phyloP scores from a whole-genome alignment of 2,113 vertebrate genomes.

The Phrynocephalus versicolor region DNA sequence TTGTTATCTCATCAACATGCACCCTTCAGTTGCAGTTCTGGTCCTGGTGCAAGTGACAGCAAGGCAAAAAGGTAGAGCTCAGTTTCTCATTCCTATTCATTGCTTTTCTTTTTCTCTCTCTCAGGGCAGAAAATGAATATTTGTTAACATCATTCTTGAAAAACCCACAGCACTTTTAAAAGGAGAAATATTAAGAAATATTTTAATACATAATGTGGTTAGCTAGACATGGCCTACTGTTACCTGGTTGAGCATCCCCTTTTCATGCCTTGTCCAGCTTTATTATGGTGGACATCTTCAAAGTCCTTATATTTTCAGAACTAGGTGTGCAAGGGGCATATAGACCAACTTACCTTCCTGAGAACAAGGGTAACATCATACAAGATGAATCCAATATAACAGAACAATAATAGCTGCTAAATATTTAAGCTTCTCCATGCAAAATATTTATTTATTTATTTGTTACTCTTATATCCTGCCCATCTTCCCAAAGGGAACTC shows the following conservation, averaged over 20 bases:
- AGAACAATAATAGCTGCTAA: slow-evolving; percentile 50
- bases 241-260: slow-evolving; percentile 4
- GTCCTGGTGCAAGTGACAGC: slow-evolving; percentile 42
- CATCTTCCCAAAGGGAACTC: no score
- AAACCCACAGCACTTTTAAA: slow-evolving; percentile 6
- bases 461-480: no score
- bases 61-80: not conserved
- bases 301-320: slow-evolving; percentile 22
- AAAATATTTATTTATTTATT: no score
- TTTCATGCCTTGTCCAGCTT: not conserved
- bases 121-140: not conserved
- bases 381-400: slow-evolving; percentile 1
- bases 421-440: slow-evolving; percentile 40
- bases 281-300: not conserved
- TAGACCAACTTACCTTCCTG: not conserved
- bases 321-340: no score
- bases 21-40: slow-evolving; percentile 42
- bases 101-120: not conserved
- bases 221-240: not conserved
- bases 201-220: not conserved
- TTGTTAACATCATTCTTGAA: slow-evolving; percentile 32
- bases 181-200: not conserved
- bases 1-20: slow-evolving; percentile 50
- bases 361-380: not conserved
- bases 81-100: slow-evolving; percentile 24